These are phyloP conservation scores for Chaenogobius annularis DNA, from an alignment of 2,113 vertebrate species.

Conservation along the genomic window DNA sequence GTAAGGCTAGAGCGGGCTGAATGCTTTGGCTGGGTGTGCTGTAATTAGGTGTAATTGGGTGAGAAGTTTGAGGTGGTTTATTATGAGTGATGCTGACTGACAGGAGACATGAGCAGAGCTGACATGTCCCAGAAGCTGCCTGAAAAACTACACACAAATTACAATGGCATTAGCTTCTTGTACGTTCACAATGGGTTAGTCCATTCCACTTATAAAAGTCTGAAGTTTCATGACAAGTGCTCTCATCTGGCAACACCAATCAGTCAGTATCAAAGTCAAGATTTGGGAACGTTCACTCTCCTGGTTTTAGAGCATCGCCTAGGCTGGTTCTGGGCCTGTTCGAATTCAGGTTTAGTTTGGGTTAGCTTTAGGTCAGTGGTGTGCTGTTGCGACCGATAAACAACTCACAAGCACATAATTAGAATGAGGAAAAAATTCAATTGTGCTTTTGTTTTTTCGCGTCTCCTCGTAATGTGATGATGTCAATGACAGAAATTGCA, in stretches of 20 bases:
- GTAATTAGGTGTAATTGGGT: conserved; percentile 5
- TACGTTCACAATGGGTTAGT: not conserved
- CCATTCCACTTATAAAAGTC: not conserved
- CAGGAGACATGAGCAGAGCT: conserved; percentile 1
- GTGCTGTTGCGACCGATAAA: too few species aligned
- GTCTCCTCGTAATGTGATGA: too few species aligned
- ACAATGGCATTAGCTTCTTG: conserved; percentile 4
- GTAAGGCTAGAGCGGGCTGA: conserved; percentile 2
- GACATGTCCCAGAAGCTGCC: not conserved
- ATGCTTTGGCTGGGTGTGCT: not conserved
- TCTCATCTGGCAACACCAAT: not conserved
- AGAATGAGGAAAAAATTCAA: too few species aligned
- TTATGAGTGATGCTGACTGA: conserved; percentile 1
- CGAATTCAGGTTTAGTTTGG: not conserved
- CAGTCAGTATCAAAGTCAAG: not conserved
- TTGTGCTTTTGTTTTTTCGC: too few species aligned
- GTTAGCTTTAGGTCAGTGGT: not conserved
- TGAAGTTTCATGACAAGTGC: not conserved
- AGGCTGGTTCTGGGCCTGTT: not conserved
- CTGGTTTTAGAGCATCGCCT: too few species aligned
- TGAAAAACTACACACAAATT: not conserved
- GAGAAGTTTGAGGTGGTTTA: not conserved
- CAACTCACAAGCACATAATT: too few species aligned
- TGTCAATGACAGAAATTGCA: too few species aligned
- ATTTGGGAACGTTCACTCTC: not conserved